Conservation (phyloP, 2,113 vertebrate genomes). For the Nothoprocta perdicaria region DNA sequence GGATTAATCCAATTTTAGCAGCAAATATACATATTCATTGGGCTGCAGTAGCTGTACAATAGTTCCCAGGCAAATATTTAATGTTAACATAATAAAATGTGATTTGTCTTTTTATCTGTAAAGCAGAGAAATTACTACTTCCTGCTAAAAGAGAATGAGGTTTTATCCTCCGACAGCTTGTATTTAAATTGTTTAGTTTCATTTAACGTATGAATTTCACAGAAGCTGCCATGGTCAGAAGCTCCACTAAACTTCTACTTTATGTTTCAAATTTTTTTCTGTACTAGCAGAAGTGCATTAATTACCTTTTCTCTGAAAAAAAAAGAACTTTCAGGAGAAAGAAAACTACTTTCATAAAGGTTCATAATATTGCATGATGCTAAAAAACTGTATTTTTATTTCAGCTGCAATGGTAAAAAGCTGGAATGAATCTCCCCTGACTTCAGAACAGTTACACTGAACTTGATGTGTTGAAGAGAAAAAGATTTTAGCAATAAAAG, state of each 20-base stretch:
- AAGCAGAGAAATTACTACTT: neutral
- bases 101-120: neutral
- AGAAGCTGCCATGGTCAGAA: neutral
- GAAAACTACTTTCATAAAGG: neutral
- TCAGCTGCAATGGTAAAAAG: neutral
- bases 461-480: neutral
- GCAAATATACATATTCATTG: neutral
- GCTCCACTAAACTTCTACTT: neutral
- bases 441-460: neutral
- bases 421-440: neutral
- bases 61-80: neutral
- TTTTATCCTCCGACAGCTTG: neutral
- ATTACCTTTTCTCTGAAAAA: neutral
- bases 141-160: neutral
- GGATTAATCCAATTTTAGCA: neutral
- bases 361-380: neutral
- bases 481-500: neutral
- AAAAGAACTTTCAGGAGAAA: neutral
- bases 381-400: neutral
- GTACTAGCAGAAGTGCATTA: neutral
- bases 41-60: neutral
- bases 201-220: neutral
- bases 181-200: neutral
- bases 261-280: neutral
- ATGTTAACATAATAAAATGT: neutral